These are phyloP conservation scores for Apocheima hispidaria DNA, from an alignment of 2,888 invertebrate genomes.

Conservation along the genomic window DNA sequence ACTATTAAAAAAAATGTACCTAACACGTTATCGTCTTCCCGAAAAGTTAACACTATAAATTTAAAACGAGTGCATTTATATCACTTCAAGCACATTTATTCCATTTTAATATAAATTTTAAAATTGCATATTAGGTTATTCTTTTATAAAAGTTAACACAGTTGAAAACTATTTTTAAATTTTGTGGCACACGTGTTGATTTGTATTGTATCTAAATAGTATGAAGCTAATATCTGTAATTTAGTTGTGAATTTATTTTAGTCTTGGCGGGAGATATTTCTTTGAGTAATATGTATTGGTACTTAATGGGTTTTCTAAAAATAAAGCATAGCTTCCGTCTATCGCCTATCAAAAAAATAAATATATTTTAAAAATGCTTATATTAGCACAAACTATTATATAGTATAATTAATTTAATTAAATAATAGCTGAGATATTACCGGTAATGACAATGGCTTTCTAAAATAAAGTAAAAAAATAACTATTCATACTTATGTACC, in stretches of 20 bases:
- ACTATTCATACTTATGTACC: no score
- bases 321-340: not conserved
- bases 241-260: constrained; percentile 23
- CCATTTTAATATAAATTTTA: not conserved
- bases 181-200: constrained; percentile 24
- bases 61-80: constrained; percentile 8
- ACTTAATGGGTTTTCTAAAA: not conserved
- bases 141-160: constrained; percentile 1
- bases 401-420: no score
- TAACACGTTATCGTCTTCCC: constrained; percentile 18
- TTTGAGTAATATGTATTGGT: not conserved
- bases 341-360: not conserved
- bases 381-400: not conserved
- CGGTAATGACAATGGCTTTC: no score
- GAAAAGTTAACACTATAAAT: constrained; percentile 12
- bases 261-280: constrained; percentile 37
- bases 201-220: constrained; percentile 17
- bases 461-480: no score
- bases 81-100: constrained; percentile 7
- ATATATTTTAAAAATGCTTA: not conserved
- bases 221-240: constrained; percentile 8
- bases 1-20: constrained; percentile 9
- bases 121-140: not conserved
- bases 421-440: no score
- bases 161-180: not conserved